Base-by-base conservation (phyloP, 2,888 invertebrate species). In the Epinotia demarniana region DNA sequence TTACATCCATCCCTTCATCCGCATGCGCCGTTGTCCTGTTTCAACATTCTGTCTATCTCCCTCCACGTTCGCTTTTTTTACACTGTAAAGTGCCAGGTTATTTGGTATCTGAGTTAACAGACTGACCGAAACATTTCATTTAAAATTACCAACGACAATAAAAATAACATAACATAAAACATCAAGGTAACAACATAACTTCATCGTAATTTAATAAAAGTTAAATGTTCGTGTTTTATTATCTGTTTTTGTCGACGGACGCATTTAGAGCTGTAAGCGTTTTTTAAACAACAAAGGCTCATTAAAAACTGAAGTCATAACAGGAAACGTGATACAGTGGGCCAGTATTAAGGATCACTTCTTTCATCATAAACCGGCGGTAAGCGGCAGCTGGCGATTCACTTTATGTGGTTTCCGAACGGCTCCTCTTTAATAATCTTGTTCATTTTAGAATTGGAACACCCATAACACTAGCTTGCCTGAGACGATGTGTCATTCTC, bases 221-320 rank as follows among this genome's bases (percentile, higher is more conserved):
- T 71, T 75, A 71, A 75, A 75, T 60, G 75, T 64, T 27, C 43
- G 62, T 18, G 66, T 75, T 75, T 75, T 71, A 75, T 75, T 53
- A 39, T 64, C 68, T 77, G 75, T 72, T 72, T 64, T 75, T 67
- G 83, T 86, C 86, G 80, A 81, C 83, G 82, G 83, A 85, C 86
- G 81, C 83, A 88, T 90, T 90, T 88, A 89, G 87, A 89, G 84
- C 82, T 88, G 86, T 89, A 88, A 89, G 86, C 87, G 85, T 87
- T 89, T 87, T 87, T 89, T 90, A 84, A 89, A 87, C 83, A 89
- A 92, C 90, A 92, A 92, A 92, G 89, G 84, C 82, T 84, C 86
- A 90, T 92, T 91, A 92, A 93, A 92, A 92, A 90, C 87, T 92
- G 84, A 90, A 93, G 92, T 92, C 91, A 94, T 93, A 94, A 94